These are phyloP conservation scores for Stenodera caucasica DNA, from an alignment of 2,888 invertebrate genomes.

Conservation along the genomic window DNA sequence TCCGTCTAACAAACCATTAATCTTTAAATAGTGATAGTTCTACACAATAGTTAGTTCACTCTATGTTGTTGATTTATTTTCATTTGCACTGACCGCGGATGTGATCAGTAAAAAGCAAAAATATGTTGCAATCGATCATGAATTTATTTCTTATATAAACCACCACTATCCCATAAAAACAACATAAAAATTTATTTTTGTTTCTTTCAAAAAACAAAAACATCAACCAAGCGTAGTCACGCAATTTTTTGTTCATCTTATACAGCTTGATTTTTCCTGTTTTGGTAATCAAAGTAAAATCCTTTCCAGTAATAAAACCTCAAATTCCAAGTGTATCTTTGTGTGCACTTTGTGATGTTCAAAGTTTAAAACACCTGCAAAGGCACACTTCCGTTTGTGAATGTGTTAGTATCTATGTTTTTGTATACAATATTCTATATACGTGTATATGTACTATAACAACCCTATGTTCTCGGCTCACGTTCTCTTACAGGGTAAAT, in stretches of 20 bases:
- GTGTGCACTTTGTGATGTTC: constrained; percentile 17
- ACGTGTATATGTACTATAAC: not conserved
- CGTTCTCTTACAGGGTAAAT: not conserved
- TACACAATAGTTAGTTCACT: constrained; percentile 8
- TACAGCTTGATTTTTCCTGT: not conserved
- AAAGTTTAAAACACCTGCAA: constrained; percentile 30
- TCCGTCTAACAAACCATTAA: constrained; percentile 14
- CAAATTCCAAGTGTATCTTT: not conserved
- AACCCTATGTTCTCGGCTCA: not conserved
- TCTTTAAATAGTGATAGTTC: constrained; percentile 21
- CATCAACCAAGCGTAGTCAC: not conserved
- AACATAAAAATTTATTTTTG: too few species aligned
- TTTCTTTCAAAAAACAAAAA: too few species aligned
- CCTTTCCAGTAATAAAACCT: not conserved
- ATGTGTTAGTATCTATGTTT: not conserved
- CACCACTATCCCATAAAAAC: too few species aligned
- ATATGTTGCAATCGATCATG: not conserved
- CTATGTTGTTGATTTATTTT: constrained; percentile 7
- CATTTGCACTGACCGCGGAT: not conserved
- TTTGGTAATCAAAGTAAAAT: constrained; percentile 7
- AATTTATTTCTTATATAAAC: not conserved
- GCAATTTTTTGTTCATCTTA: not conserved
- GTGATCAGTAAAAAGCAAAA: not conserved
- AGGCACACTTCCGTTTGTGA: constrained; percentile 25
- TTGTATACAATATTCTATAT: too few species aligned